phyloP scores from a whole-genome alignment of 92 coral and sea anemone species.

The Diadumene lineata region DNA sequence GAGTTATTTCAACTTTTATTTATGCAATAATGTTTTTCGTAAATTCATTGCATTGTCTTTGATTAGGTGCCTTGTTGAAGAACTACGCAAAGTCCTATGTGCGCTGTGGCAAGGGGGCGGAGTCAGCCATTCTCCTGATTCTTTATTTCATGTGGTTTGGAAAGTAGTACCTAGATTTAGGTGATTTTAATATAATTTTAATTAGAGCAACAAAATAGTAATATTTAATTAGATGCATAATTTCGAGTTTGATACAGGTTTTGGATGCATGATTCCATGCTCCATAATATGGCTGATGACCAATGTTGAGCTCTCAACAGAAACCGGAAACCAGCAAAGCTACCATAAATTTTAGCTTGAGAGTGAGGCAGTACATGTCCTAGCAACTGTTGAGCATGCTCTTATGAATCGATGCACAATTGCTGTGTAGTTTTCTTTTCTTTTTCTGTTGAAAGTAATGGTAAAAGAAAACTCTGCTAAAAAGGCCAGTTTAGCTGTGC shows the following conservation, averaged over 20 bases:
- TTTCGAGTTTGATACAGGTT: too few relatives aligned
- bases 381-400: neutral
- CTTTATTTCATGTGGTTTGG: slow-evolving; percentile 94
- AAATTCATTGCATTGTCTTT: neutral
- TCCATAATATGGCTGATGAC: too few relatives aligned
- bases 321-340: too few relatives aligned
- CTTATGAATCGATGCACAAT: neutral
- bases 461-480: too few relatives aligned
- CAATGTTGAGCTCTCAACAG: too few relatives aligned
- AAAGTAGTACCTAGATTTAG: slow-evolving; percentile 99
- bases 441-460: too few relatives aligned
- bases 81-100: slow-evolving; percentile 92
- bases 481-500: too few relatives aligned
- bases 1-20: neutral
- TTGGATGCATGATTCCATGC: too few relatives aligned
- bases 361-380: neutral
- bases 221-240: too few relatives aligned
- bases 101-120: slow-evolving; percentile 95
- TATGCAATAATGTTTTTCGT: neutral
- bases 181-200: too few relatives aligned
- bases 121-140: slow-evolving; percentile 93
- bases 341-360: neutral
- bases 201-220: too few relatives aligned
- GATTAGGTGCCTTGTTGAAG: slow-evolving; percentile 90
- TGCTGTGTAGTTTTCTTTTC: too few relatives aligned